These are phyloP conservation scores for Podabrus alpinus DNA, from an alignment of 2,888 invertebrate species.

Conservation along the genomic window DNA sequence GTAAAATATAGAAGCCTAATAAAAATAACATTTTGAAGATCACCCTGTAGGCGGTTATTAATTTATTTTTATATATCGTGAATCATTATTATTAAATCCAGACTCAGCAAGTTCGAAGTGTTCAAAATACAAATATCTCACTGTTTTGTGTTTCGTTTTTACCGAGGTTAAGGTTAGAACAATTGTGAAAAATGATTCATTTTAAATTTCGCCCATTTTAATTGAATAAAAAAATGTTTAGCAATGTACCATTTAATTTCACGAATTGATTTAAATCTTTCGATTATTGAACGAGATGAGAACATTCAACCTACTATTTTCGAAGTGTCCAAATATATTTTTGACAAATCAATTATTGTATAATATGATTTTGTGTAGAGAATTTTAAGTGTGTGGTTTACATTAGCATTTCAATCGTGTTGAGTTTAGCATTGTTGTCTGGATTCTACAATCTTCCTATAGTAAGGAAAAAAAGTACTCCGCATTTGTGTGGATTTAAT, in stretches of 20 bases:
- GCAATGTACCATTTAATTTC: background rate
- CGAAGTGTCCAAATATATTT: background rate
- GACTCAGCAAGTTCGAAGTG: background rate
- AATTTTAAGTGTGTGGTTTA: background rate
- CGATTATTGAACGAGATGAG: background rate
- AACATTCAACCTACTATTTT: background rate
- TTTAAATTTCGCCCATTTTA: slow-evolving; percentile 7
- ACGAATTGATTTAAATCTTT: slow-evolving; percentile 3
- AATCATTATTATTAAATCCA: background rate
- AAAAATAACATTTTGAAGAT: background rate
- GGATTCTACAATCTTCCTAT: slow-evolving; percentile 21
- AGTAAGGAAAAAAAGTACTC: slow-evolving; percentile 3
- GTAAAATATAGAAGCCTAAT: too few relatives aligned
- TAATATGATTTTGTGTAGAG: background rate
- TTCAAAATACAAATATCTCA: background rate
- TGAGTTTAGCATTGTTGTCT: slow-evolving; percentile 22
- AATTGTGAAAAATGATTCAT: slow-evolving; percentile 13
- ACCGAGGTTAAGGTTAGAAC: slow-evolving; percentile 15
- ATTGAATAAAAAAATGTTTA: slow-evolving; percentile 5
- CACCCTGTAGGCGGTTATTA: background rate
- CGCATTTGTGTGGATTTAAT: slow-evolving; percentile 6
- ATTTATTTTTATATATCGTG: background rate
- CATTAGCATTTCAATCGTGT: background rate
- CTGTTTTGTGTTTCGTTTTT: background rate
- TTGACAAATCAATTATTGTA: background rate